Evolutionary conservation across 92 coral and sea anemone species (phyloP), one percentile per base, ranked within the genome.

Genomic region (Palythoa grandis): DNA sequence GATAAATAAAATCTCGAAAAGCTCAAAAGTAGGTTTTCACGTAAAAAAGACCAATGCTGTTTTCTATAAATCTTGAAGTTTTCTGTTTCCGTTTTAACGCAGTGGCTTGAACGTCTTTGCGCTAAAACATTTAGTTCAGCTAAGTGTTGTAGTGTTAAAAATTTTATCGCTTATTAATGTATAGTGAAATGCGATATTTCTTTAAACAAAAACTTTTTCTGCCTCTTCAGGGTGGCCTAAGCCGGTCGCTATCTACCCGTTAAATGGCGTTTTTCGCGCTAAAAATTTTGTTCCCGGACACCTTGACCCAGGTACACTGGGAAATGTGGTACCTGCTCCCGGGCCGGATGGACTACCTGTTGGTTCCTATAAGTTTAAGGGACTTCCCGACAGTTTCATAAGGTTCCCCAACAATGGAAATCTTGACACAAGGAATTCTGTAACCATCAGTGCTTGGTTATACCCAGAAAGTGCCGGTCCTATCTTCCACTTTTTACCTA

Each of bases 371-470:
- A 76, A 82, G 72, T 94, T 94, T 80, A 83, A 86, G 11, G 98
- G 98, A 11, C 75, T 82, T 48, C 88, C 91, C 2, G 87, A 91
- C 72, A 94, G 98, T 74, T 92, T 79, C 23, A 89, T 89, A 15
- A 88, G 79, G 76, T 94, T 94, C 87, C 95, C 95, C 2, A 94
- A 94, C 87, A 92, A 92, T 66, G 95, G 98, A 15, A 95, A 95
- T 66, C 89, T 94, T 69, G 95, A 94, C 82, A 88, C 98, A 7
- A 88, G 89, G 56, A 88, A 88, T 58, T 87, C 94, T 1, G 92
- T 94, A 47, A 92, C 98, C 38, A 86, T 94, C 10, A 78, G 90
- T 7, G 95, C 88, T 7, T 94, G 98, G 98, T 89, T 94, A 48
- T 88, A 88, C 54, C 98, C 98, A 56, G 87, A 92, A 79, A 87